Evolutionary conservation across 35 echinoderm and acorn worm species (phyloP).

Genomic region (Heliocidaris tuberculata): DNA sequence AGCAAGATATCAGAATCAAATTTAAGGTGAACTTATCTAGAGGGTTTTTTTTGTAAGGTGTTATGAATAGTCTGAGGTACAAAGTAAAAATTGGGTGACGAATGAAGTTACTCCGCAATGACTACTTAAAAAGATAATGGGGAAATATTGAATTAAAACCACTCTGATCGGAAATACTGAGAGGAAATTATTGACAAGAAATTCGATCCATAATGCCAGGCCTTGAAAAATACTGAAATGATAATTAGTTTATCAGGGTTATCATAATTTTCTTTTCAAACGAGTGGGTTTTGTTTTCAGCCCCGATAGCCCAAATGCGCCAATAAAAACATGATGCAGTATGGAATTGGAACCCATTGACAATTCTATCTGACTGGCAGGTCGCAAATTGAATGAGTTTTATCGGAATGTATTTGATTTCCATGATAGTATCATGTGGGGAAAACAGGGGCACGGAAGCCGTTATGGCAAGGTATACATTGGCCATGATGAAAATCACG

Average conservation of each 20-base stretch:
- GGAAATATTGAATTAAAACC: too few species aligned
- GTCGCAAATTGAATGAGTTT: background rate
- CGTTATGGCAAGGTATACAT: background rate
- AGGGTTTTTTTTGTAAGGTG: too few species aligned
- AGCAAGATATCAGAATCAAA: too few species aligned
- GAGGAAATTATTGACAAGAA: background rate
- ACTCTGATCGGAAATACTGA: background rate
- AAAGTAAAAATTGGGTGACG: too few species aligned
- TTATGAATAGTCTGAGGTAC: too few species aligned
- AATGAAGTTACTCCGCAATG: too few species aligned
- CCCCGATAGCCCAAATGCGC: background rate
- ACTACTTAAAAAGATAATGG: too few species aligned
- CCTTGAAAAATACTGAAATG: background rate
- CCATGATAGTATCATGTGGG: background rate
- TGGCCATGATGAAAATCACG: background rate
- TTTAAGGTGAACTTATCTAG: too few species aligned
- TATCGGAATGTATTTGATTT: background rate
- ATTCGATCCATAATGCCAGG: background rate
- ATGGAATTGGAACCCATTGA: background rate
- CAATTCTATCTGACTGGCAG: background rate
- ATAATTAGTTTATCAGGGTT: too few species aligned
- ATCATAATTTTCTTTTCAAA: too few species aligned
- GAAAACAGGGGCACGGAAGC: background rate
- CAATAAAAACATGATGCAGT: background rate
- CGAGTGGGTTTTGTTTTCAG: background rate